These are phyloP conservation scores for Melanostoma mellinum DNA, from an alignment of 2,888 invertebrate species.

Conservation along the genomic window DNA sequence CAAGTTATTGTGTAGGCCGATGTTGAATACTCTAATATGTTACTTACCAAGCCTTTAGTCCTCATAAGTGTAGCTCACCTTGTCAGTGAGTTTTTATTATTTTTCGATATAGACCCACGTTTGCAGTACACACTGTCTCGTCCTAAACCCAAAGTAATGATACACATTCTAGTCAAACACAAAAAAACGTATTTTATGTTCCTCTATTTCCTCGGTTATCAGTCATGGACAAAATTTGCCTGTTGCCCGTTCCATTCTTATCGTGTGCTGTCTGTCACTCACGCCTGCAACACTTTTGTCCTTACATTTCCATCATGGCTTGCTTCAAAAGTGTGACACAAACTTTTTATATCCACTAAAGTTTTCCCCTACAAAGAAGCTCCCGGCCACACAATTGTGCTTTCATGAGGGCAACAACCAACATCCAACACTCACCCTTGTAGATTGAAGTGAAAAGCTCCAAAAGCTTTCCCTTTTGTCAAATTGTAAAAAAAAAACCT, in stretches of 20 bases:
- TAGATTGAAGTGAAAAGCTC: not conserved
- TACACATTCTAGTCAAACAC: conserved; percentile 22
- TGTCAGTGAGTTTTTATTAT: too few relatives aligned
- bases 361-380: conserved; percentile 13
- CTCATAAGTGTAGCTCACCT: too few relatives aligned
- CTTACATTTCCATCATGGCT: conserved; percentile 15
- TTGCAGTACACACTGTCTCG: not conserved
- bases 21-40: too few relatives aligned
- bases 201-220: conserved; percentile 12
- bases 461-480: conserved; percentile 7
- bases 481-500: not conserved
- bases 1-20: too few relatives aligned
- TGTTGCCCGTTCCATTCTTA: conserved; percentile 55
- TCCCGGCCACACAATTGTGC: conserved; percentile 16
- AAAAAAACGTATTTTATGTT: not conserved
- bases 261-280: conserved; percentile 31
- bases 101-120: too few relatives aligned
- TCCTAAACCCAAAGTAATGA: not conserved
- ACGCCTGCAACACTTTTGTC: not conserved
- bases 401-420: conserved; percentile 10
- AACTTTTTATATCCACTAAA: not conserved
- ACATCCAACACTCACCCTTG: too few relatives aligned
- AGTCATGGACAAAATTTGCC: conserved; percentile 40
- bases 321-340: conserved; percentile 16
- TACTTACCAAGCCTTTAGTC: too few relatives aligned